Base-by-base conservation (phyloP, 1,140 invertebrate genomes). In the Hirudo medicinalis region DNA sequence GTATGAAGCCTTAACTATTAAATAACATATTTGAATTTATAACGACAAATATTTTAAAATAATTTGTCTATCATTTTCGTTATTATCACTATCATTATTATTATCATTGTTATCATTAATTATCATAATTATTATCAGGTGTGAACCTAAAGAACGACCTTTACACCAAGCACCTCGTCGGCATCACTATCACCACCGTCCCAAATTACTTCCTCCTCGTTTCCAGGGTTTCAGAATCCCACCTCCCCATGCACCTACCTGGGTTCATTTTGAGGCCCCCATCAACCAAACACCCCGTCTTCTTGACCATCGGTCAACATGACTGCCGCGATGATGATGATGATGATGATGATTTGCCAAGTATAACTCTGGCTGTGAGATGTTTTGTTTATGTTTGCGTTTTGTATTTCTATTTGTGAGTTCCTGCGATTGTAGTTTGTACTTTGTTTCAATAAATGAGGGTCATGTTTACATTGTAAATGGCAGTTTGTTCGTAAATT, bases 241-340 rank as follows among this genome's bases (percentile, higher is more conserved):
- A n/a, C 29, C 29, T 63, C 22, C 22, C 22, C 8, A 25, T 63
- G 22, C 29, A 32, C 57, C 22, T 63, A 13, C 57, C 57, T 13
- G 57, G 57, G 22, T 22, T 32, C 57, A 63, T 63, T n/a, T 63
- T 63, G 57, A 25, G 22, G 19, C 57, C 57, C 29, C 57, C 57
- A n/a, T 22, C 22, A 3, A 9, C 8, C 22, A 63, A 13, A 25
- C 22, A 25, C 22, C 57, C 57, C 11, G 57, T 63, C 4, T 63
- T 63, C 29, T 22, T 63, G 29, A 63, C 22, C 22, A 32, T 63
- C 57, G 57, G 57, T 63, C 57, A n/a, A 63, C 57, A 63, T 20
- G 57, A 63, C 11, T 13, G 11, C 8, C 0, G 13, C 19, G 57
- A 32, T 63, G 13, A 25, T 63, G 29, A 63, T 25, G 29, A 25